These are phyloP conservation scores for Acanthornis magna DNA, from an alignment of 2,797 vertebrate species.

Conservation along the genomic window DNA sequence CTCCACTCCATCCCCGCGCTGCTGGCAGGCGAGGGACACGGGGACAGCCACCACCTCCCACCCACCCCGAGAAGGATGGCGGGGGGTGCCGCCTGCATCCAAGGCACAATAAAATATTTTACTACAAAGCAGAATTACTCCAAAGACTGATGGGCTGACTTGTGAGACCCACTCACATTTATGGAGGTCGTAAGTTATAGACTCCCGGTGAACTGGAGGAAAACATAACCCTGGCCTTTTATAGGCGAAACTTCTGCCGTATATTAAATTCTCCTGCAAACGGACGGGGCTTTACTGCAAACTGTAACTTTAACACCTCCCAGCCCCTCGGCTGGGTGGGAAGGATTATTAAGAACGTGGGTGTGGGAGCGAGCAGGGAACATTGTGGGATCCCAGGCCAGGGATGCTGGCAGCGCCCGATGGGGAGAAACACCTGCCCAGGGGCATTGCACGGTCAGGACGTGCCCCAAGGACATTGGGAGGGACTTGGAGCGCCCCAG, in stretches of 20 bases:
- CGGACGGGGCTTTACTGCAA: slow-evolving; percentile 67
- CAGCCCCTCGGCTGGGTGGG: slow-evolving; percentile 50
- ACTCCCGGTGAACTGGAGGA: slow-evolving; percentile 47
- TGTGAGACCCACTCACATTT: slow-evolving; percentile 72
- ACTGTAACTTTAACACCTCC: slow-evolving; percentile 68
- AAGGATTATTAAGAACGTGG: slow-evolving; percentile 39
- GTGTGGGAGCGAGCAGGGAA: neutral
- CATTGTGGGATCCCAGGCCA: neutral
- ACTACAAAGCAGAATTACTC: slow-evolving; percentile 72
- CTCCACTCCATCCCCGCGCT: accelerated
- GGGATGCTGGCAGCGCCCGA: neutral
- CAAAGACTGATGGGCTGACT: slow-evolving; percentile 74
- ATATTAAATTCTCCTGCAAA: slow-evolving; percentile 72
- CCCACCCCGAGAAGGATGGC: accelerated
- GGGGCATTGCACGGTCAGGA: no score
- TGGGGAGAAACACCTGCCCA: neutral
- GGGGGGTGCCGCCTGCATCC: neutral
- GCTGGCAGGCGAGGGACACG: neutral
- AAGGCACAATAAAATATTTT: slow-evolving; percentile 64
- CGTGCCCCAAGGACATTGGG: neutral
- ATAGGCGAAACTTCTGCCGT: slow-evolving; percentile 70
- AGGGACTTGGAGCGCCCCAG: neutral
- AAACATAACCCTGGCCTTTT: slow-evolving; percentile 70
- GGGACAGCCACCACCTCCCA: neutral
- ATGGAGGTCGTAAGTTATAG: slow-evolving; percentile 75